Evolutionary conservation across 1,140 invertebrate genomes (phyloP).

Genomic region (Hesperophylax magnus): DNA sequence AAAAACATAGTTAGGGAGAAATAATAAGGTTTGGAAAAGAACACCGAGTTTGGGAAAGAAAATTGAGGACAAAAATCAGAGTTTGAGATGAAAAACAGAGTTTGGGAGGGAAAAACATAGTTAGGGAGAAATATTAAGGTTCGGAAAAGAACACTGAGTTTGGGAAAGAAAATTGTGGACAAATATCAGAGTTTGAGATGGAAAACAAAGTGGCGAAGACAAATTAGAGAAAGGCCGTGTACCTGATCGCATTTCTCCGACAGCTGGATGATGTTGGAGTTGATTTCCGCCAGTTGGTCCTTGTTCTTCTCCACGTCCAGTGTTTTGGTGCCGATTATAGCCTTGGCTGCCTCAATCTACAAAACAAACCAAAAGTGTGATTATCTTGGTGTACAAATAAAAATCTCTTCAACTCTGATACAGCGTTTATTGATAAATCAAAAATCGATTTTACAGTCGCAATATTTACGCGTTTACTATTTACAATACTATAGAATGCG

Average conservation of each 20-base stretch:
- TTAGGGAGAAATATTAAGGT: neutral
- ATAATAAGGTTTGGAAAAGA: neutral
- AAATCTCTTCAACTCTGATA: too few species aligned
- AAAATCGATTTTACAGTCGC: too few species aligned
- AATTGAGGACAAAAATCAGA: neutral
- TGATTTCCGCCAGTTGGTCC: slow-evolving; percentile 80
- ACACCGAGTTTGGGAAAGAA: neutral
- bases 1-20: neutral
- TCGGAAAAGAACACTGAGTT: neutral
- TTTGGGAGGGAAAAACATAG: neutral
- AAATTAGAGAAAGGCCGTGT: neutral
- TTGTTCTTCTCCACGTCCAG: slow-evolving; percentile 89
- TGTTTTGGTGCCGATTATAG: slow-evolving; percentile 82
- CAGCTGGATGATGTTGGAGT: slow-evolving; percentile 73
- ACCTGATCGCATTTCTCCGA: slow-evolving; percentile 69
- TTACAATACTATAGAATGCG: too few species aligned
- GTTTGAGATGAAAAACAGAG: neutral
- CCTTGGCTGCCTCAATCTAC: slow-evolving; percentile 74
- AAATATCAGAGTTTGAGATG: neutral
- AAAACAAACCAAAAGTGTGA: slow-evolving; percentile 27
- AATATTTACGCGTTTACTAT: too few species aligned
- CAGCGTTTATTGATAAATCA: too few species aligned
- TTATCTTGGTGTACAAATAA: too few species aligned
- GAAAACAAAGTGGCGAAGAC: neutral
- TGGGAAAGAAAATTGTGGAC: neutral